Evolutionary conservation across 1,140 invertebrate species (phyloP).

Genomic region (Popillia japonica): DNA sequence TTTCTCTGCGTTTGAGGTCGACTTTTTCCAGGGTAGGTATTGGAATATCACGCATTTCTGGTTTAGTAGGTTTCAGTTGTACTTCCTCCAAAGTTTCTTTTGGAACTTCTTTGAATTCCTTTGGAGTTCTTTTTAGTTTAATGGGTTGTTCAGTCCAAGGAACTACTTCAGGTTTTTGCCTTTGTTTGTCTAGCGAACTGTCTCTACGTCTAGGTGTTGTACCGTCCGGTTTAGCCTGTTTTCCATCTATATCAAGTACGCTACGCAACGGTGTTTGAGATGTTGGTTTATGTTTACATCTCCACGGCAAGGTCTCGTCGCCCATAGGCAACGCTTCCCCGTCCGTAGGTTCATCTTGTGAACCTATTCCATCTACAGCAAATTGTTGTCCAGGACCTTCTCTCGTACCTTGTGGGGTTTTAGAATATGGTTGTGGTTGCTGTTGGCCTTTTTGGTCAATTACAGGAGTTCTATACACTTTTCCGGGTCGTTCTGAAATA

Average conservation of each 20-base stretch:
- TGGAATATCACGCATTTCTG: conserved; percentile 46
- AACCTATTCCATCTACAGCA: conserved; percentile 41
- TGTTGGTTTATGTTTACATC: conserved; percentile 46
- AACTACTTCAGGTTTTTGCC: conserved; percentile 48
- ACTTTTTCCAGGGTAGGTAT: conserved; percentile 51
- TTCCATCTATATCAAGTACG: conserved; percentile 2
- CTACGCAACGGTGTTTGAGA: conserved; percentile 35
- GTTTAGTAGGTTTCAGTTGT: conserved; percentile 45
- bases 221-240: conserved; percentile 38
- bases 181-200: conserved; percentile 45
- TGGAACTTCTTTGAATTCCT: conserved; percentile 58
- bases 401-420: conserved; percentile 38
- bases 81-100: conserved; percentile 56
- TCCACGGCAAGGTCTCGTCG: conserved; percentile 66
- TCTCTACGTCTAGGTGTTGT: conserved; percentile 30
- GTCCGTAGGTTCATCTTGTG: conserved; percentile 53
- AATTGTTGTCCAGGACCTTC: conserved; percentile 40
- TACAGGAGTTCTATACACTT: conserved; percentile 49
- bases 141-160: conserved; percentile 63
- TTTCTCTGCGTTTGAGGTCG: conserved; percentile 46
- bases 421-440: conserved; percentile 33
- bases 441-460: conserved; percentile 52
- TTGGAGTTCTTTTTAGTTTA: conserved; percentile 59
- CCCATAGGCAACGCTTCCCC: conserved; percentile 61
- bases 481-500: conserved; percentile 54